Conservation (phyloP, 2,797 vertebrate species). For the Neopelma chrysocephalum region DNA sequence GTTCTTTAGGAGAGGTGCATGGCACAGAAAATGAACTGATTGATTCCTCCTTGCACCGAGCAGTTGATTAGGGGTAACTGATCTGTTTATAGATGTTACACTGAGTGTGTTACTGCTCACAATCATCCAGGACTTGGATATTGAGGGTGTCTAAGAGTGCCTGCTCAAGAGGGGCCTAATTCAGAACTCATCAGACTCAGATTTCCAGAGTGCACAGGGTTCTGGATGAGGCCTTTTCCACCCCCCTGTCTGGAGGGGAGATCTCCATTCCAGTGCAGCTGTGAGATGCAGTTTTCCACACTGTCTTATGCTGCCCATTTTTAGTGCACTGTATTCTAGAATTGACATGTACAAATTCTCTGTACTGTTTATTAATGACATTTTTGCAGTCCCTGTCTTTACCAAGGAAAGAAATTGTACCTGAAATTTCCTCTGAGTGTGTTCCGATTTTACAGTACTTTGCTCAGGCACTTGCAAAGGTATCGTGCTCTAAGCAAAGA, state of each 20-base stretch:
- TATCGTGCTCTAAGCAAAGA: fast-evolving
- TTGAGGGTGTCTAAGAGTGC: neutral
- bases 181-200: neutral
- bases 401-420: neutral
- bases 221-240: neutral
- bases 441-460: neutral
- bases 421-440: neutral
- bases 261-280: neutral
- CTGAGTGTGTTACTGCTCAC: neutral
- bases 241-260: neutral
- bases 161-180: neutral
- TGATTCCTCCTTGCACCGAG: neutral
- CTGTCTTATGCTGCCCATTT: neutral
- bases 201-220: neutral
- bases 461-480: neutral
- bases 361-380: neutral
- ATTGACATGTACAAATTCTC: neutral
- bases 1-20: neutral
- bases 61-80: neutral
- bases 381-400: neutral
- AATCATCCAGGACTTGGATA: neutral
- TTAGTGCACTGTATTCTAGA: neutral
- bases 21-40: neutral
- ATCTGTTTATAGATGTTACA: neutral
- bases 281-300: neutral